Evolutionary conservation across 2,888 invertebrate genomes (phyloP), one percentile per base, ranked within the genome.

Genomic region (Pyrgus malvae): DNA sequence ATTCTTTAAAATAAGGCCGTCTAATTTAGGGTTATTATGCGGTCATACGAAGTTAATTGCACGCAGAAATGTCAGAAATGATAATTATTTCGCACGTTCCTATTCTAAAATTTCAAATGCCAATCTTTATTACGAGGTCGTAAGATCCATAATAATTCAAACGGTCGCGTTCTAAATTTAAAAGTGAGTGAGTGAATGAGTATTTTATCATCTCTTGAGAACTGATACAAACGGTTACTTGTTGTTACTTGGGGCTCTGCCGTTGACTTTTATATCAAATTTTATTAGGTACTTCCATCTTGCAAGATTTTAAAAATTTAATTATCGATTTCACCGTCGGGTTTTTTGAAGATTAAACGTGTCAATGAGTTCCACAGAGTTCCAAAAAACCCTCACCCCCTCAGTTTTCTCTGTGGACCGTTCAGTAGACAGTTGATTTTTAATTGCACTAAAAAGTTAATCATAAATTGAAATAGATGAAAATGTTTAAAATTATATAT

Each of bases 1-100:
- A n/a, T n/a, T 1, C 23, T 5, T 25, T 17, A 11, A 16, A 9
- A 48, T 17, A 48, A 37, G 25, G n/a, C 6, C 37, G 12, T 11
- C 6, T 16, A 37, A 48, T 25, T 48, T n/a, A 8, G 16, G 6
- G 9, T 37, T 14, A 38, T 19, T 31, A 23, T 25, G 29, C 12
- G 23, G 42, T 45, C 42, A 58, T 51, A 21, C 12, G 17, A 29
- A 64, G 60, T 64, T 75, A 73, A 73, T 74, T 75, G 67, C 51
- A 63, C 65, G 57, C 63, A 46, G 33, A 54, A 71, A 65, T 76
- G 78, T 75, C 79, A 74, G n/a, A n/a, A 81, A 76, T 59, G 69
- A 60, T 72, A 71, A 75, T 78, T 72, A 75, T 73, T 79, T 80
- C 79, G 61, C 80, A 81, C 79, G 80, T 62, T 77, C 74, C 70